Base-by-base conservation (phyloP, 2,888 invertebrate species). In the Podabrus alpinus region DNA sequence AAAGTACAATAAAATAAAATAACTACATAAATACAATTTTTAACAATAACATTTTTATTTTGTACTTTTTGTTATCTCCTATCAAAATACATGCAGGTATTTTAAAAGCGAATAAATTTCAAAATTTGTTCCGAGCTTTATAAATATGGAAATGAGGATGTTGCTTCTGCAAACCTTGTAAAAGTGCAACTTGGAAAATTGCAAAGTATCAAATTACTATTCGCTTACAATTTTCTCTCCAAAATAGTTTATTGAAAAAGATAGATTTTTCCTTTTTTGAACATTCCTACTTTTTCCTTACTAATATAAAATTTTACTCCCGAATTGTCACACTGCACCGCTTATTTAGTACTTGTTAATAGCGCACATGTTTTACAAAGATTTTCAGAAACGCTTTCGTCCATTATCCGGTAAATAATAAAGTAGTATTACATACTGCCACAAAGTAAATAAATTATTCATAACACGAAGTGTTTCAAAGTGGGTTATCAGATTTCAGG, bases 401-500 rank as follows among this genome's bases (percentile, higher is more conserved):
- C 75, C 75, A 75, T 75, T 75, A 75, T 15, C 66, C 62, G 69
- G 59, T 75, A 75, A 75, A 75, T 75, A 75, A 75, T 75, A 73
- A 70, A 75, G 68, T 64, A 75, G 72, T 72, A 72, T 72, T 72
- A 75, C 66, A 75, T 59, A 69, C 69, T 70, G 72, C 75, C 68
- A 69, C 75, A 75, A 72, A 72, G 72, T 72, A 75, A 75, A 75
- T 75, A 75, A 75, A 70, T 75, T 75, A 75, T 75, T 75, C 75
- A 75, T 75, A 67, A 60, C 75, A 72, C 75, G 72, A 73, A 75
- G 75, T 75, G 75, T 75, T 75, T 73, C 72, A 70, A 75, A 75
- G 75, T 75, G 69, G 75, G 75, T 75, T 75, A 75, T 75, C 75
- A 75, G 75, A 75, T 75, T 75, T 71, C 69, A 71, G 75, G 71